Evolutionary conservation across 2,113 vertebrate genomes (phyloP).

Genomic region (Malurus elegans): DNA sequence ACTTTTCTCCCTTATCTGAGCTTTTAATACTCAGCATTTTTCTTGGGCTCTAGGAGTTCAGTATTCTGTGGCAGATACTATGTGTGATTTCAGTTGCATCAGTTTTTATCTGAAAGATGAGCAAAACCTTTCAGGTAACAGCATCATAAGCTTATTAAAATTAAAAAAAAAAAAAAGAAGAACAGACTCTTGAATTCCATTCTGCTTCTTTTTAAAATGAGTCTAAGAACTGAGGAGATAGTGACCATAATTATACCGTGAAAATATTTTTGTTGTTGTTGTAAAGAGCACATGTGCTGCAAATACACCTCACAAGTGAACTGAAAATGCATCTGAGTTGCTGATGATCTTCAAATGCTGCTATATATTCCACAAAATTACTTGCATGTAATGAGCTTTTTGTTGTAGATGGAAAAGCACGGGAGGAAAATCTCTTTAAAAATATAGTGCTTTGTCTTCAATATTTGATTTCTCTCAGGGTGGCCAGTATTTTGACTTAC

Average conservation of each 20-base stretch:
- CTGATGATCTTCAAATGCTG: slow-evolving; percentile 71
- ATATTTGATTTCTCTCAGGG: slow-evolving; percentile 75
- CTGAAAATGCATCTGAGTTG: slow-evolving; percentile 60
- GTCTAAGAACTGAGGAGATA: slow-evolving; percentile 32
- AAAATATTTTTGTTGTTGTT: slow-evolving; percentile 49
- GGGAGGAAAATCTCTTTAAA: slow-evolving; percentile 53
- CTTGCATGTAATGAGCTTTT: slow-evolving; percentile 68
- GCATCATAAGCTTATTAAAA: not conserved
- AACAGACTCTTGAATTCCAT: not conserved
- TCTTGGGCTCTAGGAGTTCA: slow-evolving; percentile 58
- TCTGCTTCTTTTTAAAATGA: slow-evolving; percentile 5
- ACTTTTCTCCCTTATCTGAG: slow-evolving; percentile 60
- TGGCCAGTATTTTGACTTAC: slow-evolving; percentile 75
- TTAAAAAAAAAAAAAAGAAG: not conserved
- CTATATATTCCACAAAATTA: slow-evolving; percentile 67
- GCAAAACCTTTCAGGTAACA: not conserved
- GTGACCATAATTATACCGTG: not conserved
- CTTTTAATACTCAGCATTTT: slow-evolving; percentile 59
- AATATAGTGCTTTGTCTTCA: slow-evolving; percentile 68
- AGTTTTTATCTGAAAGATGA: not conserved
- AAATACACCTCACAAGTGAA: slow-evolving; percentile 59
- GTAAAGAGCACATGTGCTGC: slow-evolving; percentile 53
- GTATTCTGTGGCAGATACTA: slow-evolving; percentile 4
- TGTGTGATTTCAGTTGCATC: slow-evolving; percentile 14
- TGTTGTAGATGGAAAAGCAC: slow-evolving; percentile 71